Percentiles rank a stretch among this genome's conserved stretches.
Conservation (phyloP, 2,888 invertebrate genomes). For the Nymphalis polychloros region DNA sequence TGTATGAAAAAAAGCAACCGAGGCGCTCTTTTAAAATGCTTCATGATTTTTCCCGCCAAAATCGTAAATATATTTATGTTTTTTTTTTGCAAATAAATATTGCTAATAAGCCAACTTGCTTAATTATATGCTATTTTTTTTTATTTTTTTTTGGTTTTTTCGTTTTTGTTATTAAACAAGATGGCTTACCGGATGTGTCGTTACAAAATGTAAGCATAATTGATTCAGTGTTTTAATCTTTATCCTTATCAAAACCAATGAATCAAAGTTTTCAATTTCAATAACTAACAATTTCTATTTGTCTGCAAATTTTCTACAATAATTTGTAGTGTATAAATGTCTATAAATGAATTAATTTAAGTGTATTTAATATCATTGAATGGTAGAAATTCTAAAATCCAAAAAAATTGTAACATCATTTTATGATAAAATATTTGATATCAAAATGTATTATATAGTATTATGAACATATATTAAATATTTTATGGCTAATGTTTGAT, state of each 20-base stretch:
- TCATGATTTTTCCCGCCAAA: not conserved
- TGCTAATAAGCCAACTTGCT: slow-evolving; percentile 1
- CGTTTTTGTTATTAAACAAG: not conserved
- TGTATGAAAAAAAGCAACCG: not conserved
- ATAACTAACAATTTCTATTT: slow-evolving; percentile 19
- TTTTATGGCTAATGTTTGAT: no score
- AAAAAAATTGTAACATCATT: no score
- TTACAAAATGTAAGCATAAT: slow-evolving; percentile 7
- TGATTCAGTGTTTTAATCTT: slow-evolving; percentile 36
- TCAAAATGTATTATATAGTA: no score
- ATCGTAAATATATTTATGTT: slow-evolving; percentile 3
- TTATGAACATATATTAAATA: no score
- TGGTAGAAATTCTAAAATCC: no score
- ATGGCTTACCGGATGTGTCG: not conserved
- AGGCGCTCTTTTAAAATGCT: not conserved
- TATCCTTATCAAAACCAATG: slow-evolving; percentile 32
- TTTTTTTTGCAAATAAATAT: not conserved
- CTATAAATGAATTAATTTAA: not conserved
- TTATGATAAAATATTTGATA: no score
- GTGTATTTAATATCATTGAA: not conserved
- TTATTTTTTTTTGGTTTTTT: not conserved
- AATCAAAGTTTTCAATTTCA: slow-evolving; percentile 25
- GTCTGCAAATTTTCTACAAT: slow-evolving; percentile 27
- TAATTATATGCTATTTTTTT: not conserved
- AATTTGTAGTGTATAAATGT: not conserved